phyloP scores from a whole-genome alignment of 1,140 invertebrate genomes.

The Euura lappo region DNA sequence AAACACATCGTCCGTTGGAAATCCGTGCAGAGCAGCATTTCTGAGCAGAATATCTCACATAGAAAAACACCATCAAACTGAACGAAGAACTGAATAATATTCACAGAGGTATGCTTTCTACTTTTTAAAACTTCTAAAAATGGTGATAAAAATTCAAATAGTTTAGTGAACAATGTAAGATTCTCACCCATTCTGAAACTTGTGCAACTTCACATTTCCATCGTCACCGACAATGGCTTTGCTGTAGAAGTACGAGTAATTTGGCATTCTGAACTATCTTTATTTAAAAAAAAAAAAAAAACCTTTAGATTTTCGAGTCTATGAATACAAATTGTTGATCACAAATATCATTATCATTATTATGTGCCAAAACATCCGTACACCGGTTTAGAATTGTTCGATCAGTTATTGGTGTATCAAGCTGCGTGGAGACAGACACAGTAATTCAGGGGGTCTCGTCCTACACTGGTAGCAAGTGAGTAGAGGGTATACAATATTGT shows the following conservation, averaged over 20 bases:
- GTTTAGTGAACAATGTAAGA: not conserved
- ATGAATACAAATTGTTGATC: not conserved
- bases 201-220: slow-evolving; percentile 35
- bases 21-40: slow-evolving; percentile 29
- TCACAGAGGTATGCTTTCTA: too few relatives aligned
- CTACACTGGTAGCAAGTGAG: not conserved
- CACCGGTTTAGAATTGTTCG: not conserved
- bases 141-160: too few relatives aligned
- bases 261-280: slow-evolving; percentile 30
- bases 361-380: not conserved
- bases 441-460: not conserved
- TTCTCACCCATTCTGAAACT: slow-evolving; percentile 47
- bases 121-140: too few relatives aligned
- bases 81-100: too few relatives aligned
- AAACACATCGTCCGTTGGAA: slow-evolving; percentile 34
- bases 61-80: not conserved
- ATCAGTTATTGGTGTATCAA: not conserved
- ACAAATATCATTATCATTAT: not conserved
- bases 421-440: not conserved
- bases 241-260: slow-evolving; percentile 48
- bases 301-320: too few relatives aligned
- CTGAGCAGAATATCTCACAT: slow-evolving; percentile 19
- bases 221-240: slow-evolving; percentile 34
- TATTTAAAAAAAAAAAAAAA: not conserved
- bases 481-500: not conserved